These are phyloP conservation scores for Acronicta alni DNA, from an alignment of 2,888 invertebrate genomes.

Conservation along the genomic window DNA sequence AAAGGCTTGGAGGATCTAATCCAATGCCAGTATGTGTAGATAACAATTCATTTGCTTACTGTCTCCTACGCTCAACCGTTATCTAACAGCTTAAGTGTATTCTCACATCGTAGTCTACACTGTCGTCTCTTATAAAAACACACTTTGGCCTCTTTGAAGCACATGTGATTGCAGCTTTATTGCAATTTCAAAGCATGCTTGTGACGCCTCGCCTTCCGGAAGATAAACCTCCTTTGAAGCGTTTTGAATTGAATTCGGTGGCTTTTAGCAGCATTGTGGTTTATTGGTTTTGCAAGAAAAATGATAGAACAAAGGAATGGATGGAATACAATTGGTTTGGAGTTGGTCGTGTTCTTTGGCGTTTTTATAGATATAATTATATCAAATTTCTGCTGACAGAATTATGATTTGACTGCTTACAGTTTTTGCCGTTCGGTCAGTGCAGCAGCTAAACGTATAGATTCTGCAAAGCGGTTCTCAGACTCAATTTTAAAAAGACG, in stretches of 20 bases:
- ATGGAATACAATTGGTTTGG: not conserved
- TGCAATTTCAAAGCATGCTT: slow-evolving; percentile 73
- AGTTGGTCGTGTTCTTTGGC: not conserved
- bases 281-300: slow-evolving; percentile 42
- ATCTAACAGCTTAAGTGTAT: not conserved
- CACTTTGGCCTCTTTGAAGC: slow-evolving; percentile 72
- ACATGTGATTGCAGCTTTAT: slow-evolving; percentile 82
- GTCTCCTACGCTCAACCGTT: not conserved
- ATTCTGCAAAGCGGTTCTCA: too few relatives aligned
- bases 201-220: slow-evolving; percentile 48
- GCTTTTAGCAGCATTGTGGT: slow-evolving; percentile 35
- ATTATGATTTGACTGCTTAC: too few relatives aligned
- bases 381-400: too few relatives aligned
- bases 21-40: too few relatives aligned
- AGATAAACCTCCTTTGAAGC: slow-evolving; percentile 62
- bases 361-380: not conserved
- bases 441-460: too few relatives aligned
- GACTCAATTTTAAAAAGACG: too few relatives aligned
- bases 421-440: too few relatives aligned
- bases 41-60: not conserved
- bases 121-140: slow-evolving; percentile 69
- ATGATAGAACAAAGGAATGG: slow-evolving; percentile 31
- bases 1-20: too few relatives aligned
- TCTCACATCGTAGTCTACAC: slow-evolving; percentile 27
- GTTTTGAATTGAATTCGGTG: slow-evolving; percentile 64